Base-by-base conservation (phyloP, 2,888 invertebrate genomes). In the Pardosa pseudoannulata region DNA sequence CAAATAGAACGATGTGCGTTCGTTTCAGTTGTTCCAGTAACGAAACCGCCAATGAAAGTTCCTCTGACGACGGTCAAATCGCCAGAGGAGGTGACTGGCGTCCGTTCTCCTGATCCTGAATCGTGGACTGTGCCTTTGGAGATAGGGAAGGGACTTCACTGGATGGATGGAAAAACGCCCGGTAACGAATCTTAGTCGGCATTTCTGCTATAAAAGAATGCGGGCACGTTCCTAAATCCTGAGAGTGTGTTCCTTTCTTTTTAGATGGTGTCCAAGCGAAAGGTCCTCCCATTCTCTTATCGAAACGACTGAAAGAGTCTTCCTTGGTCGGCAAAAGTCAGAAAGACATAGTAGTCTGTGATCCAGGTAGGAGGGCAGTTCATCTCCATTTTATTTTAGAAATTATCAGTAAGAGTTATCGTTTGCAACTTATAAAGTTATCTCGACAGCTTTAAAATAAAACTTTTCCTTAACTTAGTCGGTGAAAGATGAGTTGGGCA, bases 61-160 rank as follows among this genome's bases (percentile, higher is more conserved):
- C 89, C 88, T 29, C 88, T 89, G n/a, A 95, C 95, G 64, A 95
- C 97, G 89, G 96, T 97, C 39, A 97, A 97, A 92, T 96, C 96
- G 28, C 97, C 97, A 0, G 97, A 97, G 65, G 97, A 97, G 91
- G 97, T 97, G 71, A 97, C 97, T 62, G 93, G 97, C 90, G 97
- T 97, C 88, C 97, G 97, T 92, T 97, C 97, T 23, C 97, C 97
- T 11, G 97, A 97, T 92, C 97, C 97, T 73, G 97, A 97, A 90
- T 97, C 97, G 92, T 97, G 97, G 97, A 97, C 97, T 73, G 97
- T 97, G 88, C 97, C 97, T 79, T 93, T 97, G 91, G 97, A 97
- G 92, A 97, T 97, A 89, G 97, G 97, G 90, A 97, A 81, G 64
- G 88, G 88, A 27, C 87, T 90, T 23, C 89, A 90, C 50, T 90